phyloP scores from a whole-genome alignment of 2,797 vertebrate species.

The Neosalanx taihuensis region DNA sequence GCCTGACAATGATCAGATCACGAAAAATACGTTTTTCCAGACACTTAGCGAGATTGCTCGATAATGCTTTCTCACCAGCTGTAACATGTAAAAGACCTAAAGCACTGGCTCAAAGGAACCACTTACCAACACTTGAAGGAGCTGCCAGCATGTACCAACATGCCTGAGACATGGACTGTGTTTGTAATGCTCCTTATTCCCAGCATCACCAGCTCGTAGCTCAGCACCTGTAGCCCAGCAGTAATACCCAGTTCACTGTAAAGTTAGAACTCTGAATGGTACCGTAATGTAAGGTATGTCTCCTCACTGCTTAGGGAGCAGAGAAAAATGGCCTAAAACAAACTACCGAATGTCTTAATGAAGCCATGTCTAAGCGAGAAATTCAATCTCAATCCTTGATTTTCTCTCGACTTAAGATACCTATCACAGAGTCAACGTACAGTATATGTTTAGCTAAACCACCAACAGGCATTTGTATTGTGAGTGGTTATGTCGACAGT shows the following conservation, averaged over 20 bases:
- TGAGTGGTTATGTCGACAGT: conserved; percentile 12
- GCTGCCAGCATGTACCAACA: conserved; percentile 60
- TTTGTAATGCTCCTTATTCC: conserved; percentile 52
- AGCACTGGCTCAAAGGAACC: conserved; percentile 50
- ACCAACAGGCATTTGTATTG: conserved; percentile 6
- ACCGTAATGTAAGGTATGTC: not conserved
- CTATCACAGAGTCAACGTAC: not conserved
- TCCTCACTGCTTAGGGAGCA: not conserved
- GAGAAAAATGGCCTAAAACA: not conserved
- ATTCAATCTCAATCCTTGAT: not conserved
- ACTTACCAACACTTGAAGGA: conserved; percentile 31
- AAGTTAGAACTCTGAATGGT: not conserved
- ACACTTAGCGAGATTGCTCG: conserved; percentile 51
- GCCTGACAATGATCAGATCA: conserved; percentile 36
- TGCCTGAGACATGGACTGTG: conserved; percentile 49
- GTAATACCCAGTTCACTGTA: no score
- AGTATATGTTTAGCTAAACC: not conserved
- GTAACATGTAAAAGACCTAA: conserved; percentile 60
- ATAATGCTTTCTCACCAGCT: conserved; percentile 51
- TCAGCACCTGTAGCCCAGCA: conserved; percentile 23
- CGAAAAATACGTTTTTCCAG: conserved; percentile 60
- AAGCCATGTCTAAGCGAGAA: not conserved
- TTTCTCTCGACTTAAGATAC: not conserved
- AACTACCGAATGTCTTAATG: not conserved
- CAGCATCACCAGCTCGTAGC: conserved; percentile 25